A percentile compares a stretch with the other conserved stretches of the same genome.
Evolutionary conservation across 2,113 vertebrate genomes (phyloP).

Genomic region (Daphoenositta chrysoptera): DNA sequence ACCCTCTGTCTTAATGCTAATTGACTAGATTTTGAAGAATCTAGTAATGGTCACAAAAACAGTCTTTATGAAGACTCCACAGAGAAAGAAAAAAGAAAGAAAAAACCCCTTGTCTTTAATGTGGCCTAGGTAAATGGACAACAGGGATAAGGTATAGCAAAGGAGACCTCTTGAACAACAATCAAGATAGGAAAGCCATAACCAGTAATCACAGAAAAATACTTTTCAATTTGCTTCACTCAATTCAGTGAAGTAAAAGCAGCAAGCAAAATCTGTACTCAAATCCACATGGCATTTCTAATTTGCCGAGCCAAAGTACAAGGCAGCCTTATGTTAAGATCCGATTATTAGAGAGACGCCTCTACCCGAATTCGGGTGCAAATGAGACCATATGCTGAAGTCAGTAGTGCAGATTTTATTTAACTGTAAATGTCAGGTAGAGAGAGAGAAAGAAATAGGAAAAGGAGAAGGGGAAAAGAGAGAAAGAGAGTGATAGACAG

Average conservation of each 20-base stretch:
- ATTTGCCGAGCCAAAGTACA: not conserved
- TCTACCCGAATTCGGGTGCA: not conserved
- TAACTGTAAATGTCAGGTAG: not conserved
- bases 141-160: not conserved
- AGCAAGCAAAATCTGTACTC: not conserved
- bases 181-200: not conserved
- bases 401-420: not conserved
- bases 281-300: not conserved
- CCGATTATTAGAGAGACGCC: not conserved
- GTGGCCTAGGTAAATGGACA: not conserved
- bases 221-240: not conserved
- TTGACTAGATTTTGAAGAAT: not conserved
- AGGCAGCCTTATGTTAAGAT: not conserved
- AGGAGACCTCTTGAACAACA: not conserved
- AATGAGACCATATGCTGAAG: not conserved
- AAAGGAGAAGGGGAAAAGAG: not conserved
- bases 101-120: fast-evolving
- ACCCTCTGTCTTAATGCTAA: not conserved
- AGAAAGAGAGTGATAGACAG: not conserved
- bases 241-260: not conserved
- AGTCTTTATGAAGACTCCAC: not conserved
- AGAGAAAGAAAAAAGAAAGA: not conserved
- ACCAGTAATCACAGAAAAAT: not conserved
- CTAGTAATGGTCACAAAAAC: not conserved
- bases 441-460: not conserved